Evolutionary conservation across 2,888 invertebrate species (phyloP).

Genomic region (Oligia latruncula): DNA sequence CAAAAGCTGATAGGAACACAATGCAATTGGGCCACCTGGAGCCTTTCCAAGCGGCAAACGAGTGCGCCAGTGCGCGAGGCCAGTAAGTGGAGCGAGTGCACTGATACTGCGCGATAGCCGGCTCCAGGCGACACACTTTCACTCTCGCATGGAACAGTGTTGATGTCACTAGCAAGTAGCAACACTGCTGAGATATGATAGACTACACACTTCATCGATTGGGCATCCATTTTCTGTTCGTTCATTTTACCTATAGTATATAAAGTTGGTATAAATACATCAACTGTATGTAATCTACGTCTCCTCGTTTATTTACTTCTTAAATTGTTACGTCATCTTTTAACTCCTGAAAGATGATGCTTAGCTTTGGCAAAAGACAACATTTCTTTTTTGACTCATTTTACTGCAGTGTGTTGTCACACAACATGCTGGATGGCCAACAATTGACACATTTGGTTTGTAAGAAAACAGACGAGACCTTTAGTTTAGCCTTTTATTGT

Average conservation of each 20-base stretch:
- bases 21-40: constrained; percentile 61
- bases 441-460: constrained; percentile 10
- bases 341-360: background rate
- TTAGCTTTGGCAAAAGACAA: constrained; percentile 10
- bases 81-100: constrained; percentile 29
- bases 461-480: constrained; percentile 21
- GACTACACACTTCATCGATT: background rate
- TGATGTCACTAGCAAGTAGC: background rate
- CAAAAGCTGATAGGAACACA: constrained; percentile 46
- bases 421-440: constrained; percentile 11
- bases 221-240: background rate
- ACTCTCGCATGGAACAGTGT: constrained; percentile 27
- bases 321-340: background rate
- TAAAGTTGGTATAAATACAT: background rate
- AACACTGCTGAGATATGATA: background rate
- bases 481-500: constrained; percentile 36
- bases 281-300: too few species aligned
- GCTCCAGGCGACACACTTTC: constrained; percentile 16
- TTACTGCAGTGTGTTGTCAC: background rate
- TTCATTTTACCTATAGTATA: background rate
- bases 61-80: constrained; percentile 8
- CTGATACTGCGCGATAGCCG: constrained; percentile 11
- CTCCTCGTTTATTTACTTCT: background rate
- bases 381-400: constrained; percentile 21
- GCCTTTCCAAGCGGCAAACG: constrained; percentile 48